Evolutionary conservation across 2,113 vertebrate species (phyloP).

Genomic region (Bothrops jararaca): DNA sequence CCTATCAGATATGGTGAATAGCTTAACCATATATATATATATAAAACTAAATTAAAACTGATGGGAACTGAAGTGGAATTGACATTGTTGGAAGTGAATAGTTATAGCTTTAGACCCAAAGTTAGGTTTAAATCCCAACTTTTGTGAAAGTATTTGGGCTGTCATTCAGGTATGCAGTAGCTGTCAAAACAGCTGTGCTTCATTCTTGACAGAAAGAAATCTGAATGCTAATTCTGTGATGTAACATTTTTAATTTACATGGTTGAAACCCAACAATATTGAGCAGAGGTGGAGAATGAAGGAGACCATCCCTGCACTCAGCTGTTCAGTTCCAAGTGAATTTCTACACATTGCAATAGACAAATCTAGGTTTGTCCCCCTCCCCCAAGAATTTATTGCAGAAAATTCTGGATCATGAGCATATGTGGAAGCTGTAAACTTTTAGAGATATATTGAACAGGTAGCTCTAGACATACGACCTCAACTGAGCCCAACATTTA

Average conservation of each 20-base stretch:
- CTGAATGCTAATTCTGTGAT: conserved; percentile 7
- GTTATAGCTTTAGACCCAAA: not conserved
- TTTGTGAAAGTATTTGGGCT: not conserved
- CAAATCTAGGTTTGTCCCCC: not conserved
- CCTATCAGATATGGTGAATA: not conserved
- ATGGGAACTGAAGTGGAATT: not conserved
- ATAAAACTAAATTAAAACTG: not conserved
- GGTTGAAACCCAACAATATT: conserved; percentile 56
- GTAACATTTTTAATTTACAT: conserved; percentile 47
- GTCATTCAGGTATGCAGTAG: conserved; percentile 24
- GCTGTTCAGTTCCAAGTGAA: conserved; percentile 22
- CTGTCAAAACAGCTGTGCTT: conserved; percentile 39
- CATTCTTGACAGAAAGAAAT: conserved; percentile 44
- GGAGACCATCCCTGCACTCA: conserved; percentile 53
- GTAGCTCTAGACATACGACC: too few relatives aligned
- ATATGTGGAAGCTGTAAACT: too few relatives aligned
- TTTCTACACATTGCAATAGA: not conserved
- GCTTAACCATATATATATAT: not conserved
- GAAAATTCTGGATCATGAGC: not conserved
- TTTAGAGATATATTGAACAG: not conserved
- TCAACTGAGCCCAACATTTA: too few relatives aligned
- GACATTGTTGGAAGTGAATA: not conserved
- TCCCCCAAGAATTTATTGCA: not conserved
- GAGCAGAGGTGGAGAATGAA: conserved; percentile 35
- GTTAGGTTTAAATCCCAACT: not conserved